Evolutionary conservation across 2,888 invertebrate species (phyloP).

Genomic region (Emmelina monodactyla): DNA sequence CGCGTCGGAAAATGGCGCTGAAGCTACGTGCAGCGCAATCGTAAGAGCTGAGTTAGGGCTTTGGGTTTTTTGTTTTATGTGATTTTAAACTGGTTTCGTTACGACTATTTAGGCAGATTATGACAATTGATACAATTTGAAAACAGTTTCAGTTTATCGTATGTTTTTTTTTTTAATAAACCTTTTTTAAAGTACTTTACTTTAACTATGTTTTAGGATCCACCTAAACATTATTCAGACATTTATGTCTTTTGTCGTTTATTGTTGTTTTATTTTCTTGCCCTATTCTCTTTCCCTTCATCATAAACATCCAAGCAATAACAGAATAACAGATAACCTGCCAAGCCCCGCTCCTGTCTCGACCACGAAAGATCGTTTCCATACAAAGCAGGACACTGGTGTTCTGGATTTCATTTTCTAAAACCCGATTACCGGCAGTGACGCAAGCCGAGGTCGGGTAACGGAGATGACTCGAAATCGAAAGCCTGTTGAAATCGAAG

Average conservation of each 20-base stretch:
- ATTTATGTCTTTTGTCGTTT: too few relatives aligned
- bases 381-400: conserved; percentile 50
- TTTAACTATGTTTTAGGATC: too few relatives aligned
- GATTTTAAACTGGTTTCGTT: background rate
- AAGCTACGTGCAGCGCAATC: conserved; percentile 18
- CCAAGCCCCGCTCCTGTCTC: conserved; percentile 12
- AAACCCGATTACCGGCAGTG: conserved; percentile 57
- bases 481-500: conserved; percentile 61
- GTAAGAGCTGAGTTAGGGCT: background rate
- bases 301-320: conserved; percentile 6
- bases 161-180: too few relatives aligned
- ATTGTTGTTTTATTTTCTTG: too few relatives aligned
- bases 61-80: background rate
- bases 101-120: background rate
- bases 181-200: too few relatives aligned
- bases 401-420: conserved; percentile 62
- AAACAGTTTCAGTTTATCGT: too few relatives aligned
- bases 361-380: conserved; percentile 33
- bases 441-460: conserved; percentile 51
- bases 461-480: conserved; percentile 50
- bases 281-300: background rate
- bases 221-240: too few relatives aligned
- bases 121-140: background rate
- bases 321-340: conserved; percentile 15
- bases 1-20: conserved; percentile 55